Conservation (phyloP, 2,888 invertebrate species). For the Macrophya alboannulata region DNA sequence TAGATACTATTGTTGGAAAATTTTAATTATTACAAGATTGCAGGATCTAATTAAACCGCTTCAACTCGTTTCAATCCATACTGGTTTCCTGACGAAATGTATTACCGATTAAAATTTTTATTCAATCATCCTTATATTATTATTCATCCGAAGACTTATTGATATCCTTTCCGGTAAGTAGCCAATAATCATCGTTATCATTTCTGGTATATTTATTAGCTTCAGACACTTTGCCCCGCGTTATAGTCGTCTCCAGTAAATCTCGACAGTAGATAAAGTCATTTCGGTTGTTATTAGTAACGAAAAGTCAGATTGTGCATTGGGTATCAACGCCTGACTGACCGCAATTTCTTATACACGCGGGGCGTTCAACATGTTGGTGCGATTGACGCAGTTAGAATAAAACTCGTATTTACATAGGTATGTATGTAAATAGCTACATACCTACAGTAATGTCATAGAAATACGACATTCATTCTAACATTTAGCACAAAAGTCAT, state of each 20-base stretch:
- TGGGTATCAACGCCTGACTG: conserved; percentile 5
- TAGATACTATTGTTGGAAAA: too few relatives aligned
- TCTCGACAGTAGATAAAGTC: not conserved
- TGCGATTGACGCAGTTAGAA: not conserved
- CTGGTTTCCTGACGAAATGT: too few relatives aligned
- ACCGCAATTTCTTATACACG: not conserved
- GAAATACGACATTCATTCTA: not conserved
- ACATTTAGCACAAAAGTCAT: not conserved
- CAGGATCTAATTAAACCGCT: too few relatives aligned
- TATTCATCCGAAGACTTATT: too few relatives aligned
- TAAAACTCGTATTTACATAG: not conserved
- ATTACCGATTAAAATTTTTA: not conserved
- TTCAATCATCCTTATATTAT: not conserved
- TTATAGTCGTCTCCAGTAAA: not conserved
- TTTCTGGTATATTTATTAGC: not conserved
- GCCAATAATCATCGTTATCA: not conserved
- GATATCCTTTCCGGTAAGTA: too few relatives aligned
- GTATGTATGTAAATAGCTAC: not conserved
- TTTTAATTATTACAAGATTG: too few relatives aligned
- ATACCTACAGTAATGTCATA: not conserved
- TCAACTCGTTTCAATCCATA: too few relatives aligned
- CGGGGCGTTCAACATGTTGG: too few relatives aligned
- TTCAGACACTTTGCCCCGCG: not conserved
- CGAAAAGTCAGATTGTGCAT: not conserved
- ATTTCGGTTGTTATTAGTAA: not conserved